These are phyloP conservation scores for Cydia strobilella DNA, from an alignment of 1,140 invertebrate genomes.

Conservation along the genomic window DNA sequence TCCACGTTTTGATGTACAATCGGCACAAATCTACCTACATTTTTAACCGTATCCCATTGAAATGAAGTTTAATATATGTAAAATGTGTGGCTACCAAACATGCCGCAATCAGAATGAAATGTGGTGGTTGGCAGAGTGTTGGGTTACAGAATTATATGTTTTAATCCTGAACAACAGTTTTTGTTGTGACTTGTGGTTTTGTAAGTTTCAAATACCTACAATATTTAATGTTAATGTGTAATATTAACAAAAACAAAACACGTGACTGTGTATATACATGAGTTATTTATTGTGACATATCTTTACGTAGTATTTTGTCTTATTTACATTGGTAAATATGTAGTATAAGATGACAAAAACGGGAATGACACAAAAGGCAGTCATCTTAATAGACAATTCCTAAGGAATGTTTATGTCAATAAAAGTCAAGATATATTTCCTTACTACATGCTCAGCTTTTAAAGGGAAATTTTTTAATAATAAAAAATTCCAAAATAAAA, in stretches of 20 bases:
- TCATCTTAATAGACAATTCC: too few relatives aligned
- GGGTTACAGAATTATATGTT: background rate
- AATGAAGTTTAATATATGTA: background rate
- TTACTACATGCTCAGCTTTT: too few relatives aligned
- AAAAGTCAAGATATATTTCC: too few relatives aligned
- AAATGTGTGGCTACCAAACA: background rate
- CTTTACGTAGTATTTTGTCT: background rate
- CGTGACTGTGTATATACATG: background rate
- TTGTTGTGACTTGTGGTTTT: constrained; percentile 5
- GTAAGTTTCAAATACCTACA: background rate
- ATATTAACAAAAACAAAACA: background rate
- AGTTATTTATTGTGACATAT: background rate
- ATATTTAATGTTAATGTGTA: background rate
- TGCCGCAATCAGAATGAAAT: constrained; percentile 1
- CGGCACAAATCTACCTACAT: background rate
- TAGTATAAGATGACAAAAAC: too few relatives aligned
- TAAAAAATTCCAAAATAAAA: too few relatives aligned
- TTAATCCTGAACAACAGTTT: background rate
- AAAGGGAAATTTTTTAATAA: too few relatives aligned
- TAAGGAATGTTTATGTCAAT: too few relatives aligned
- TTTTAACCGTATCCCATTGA: background rate
- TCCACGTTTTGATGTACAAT: background rate
- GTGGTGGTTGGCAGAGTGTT: background rate
- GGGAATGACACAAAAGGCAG: too few relatives aligned
- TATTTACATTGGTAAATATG: too few relatives aligned